Base-by-base conservation (phyloP, 1,140 invertebrate genomes). In the Drosophila sucinea region DNA sequence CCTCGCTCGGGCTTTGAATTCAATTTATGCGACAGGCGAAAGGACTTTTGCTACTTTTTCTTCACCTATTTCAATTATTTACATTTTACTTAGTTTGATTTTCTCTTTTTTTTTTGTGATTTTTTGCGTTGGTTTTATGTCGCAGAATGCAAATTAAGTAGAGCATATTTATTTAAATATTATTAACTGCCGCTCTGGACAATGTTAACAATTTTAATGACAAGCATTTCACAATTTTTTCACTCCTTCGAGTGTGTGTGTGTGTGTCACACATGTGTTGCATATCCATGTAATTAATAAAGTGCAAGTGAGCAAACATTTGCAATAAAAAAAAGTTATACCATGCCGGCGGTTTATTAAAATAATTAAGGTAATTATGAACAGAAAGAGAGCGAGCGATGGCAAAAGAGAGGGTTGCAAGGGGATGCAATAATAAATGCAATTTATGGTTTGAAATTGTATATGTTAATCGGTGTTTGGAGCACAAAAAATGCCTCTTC, bases 321-420 rank as follows among this genome's bases (percentile, higher is more conserved):
- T 86, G 69, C 67, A 55, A 47, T 57, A 76, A 81, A 63, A 69
- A 69, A 76, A 73, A 61, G 64, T 69, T 64, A 40, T 55, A 65
- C 57, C 32, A 63, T 68, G 68, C 60, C 75, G 67, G 76, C 73
- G 80, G 84, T 87, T 89, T 90, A 89, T 89, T 89, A 89, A 90
- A 89, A 89, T 89, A 89, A 89, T 89, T 89, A 89, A 89, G 84
- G 84, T 89, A 89, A 89, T 89, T 89, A 84, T 72, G 63, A 67
- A 71, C 76, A 67, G 60, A 66, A 77, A 60, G 44, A 55, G 40
- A 64, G 25, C 61, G n/a, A 54, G 38, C 47, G 40, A 35, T 0
- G 1, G 3, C 11, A 4, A 32, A 56, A 64, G 41, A 57, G 41
- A 27, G 61, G 4, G 32, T 7, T 10, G 1, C 23, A 6, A 3